phyloP scores from a whole-genome alignment of 2,113 vertebrate species.

The Thermophis baileyi region DNA sequence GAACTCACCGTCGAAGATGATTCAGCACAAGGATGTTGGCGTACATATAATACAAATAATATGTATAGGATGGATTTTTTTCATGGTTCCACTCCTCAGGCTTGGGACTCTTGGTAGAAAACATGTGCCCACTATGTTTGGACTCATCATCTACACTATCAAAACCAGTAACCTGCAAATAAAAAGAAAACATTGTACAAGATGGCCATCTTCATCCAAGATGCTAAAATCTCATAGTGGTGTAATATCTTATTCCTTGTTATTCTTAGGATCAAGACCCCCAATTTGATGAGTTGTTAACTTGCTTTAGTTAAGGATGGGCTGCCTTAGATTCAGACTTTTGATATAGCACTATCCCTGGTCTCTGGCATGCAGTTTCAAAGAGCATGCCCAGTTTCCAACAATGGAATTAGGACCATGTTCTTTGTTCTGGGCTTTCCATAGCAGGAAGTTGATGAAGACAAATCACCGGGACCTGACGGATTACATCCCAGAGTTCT shows the following conservation, averaged over 20 bases:
- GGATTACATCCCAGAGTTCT: too few species aligned
- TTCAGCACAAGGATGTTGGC: conserved; percentile 91
- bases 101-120: conserved; percentile 89
- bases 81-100: conserved; percentile 86
- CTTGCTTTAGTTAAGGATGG: not conserved
- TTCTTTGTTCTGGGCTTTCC: too few species aligned
- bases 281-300: not conserved
- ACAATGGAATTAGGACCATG: too few species aligned
- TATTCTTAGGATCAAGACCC: not conserved
- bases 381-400: not conserved
- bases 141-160: conserved; percentile 99
- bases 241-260: not conserved
- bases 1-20: conserved; percentile 88
- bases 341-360: too few species aligned
- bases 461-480: too few species aligned
- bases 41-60: conserved; percentile 98
- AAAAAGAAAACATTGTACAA: not conserved
- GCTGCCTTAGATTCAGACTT: not conserved
- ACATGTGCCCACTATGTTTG: conserved; percentile 99
- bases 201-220: not conserved
- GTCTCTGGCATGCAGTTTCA: not conserved
- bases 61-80: conserved; percentile 95
- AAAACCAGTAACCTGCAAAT: conserved; percentile 88
- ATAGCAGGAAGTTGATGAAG: not conserved
- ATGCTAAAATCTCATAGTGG: not conserved